Conservation (phyloP, 2,888 invertebrate species). For the Sarcophaga rosellei region DNA sequence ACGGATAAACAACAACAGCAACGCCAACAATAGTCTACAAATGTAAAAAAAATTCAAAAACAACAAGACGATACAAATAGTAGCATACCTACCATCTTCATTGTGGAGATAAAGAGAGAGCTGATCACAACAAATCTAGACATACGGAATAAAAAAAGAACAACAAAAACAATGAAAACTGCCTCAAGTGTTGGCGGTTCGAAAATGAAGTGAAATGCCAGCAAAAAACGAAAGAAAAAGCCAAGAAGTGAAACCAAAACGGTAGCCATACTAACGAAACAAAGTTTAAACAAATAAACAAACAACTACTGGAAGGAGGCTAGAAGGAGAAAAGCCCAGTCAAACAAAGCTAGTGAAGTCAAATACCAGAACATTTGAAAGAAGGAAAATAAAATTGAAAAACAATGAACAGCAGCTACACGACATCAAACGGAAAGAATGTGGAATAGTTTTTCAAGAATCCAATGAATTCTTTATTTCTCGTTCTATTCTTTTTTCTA, state of each 20-base stretch:
- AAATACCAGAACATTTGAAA: conserved; percentile 20
- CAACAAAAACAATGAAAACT: conserved; percentile 8
- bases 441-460: conserved; percentile 44
- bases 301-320: conserved; percentile 50
- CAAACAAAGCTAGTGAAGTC: conserved; percentile 38
- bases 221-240: not conserved
- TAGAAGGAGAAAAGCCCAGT: conserved; percentile 44
- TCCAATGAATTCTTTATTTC: conserved; percentile 35
- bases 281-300: conserved; percentile 61
- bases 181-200: conserved; percentile 66
- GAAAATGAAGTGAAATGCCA: conserved; percentile 17
- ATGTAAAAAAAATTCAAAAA: conserved; percentile 33
- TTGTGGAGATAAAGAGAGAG: conserved; percentile 51
- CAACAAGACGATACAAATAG: conserved; percentile 45
- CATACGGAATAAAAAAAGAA: conserved; percentile 36
- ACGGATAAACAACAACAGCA: conserved; percentile 48
- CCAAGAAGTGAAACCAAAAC: conserved; percentile 35
- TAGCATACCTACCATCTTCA: conserved; percentile 36
- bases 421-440: conserved; percentile 54
- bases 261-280: conserved; percentile 63
- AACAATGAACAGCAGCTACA: conserved; percentile 40
- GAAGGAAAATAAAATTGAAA: not conserved
- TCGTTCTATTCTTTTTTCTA: not conserved
- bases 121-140: conserved; percentile 59
- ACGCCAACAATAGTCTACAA: conserved; percentile 25